Conservation (phyloP, 2,888 invertebrate species). For the Neoascia interrupta region DNA sequence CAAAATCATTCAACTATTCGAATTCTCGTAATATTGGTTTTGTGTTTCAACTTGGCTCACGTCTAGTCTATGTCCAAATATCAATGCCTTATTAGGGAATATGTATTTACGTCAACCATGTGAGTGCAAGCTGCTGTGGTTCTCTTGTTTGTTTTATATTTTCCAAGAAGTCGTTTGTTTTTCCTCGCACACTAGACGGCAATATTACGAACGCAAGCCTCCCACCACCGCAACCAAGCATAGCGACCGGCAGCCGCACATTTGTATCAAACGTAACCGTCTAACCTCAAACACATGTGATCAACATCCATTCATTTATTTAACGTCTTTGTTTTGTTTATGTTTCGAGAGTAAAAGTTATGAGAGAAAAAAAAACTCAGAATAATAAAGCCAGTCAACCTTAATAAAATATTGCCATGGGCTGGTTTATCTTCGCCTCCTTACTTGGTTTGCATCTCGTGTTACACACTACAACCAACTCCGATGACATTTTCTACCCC, state of each 20-base stretch:
- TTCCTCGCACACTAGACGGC: no score
- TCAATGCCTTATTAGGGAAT: conserved; percentile 24
- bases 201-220: background rate
- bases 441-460: conserved; percentile 24
- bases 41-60: no score
- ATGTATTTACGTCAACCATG: conserved; percentile 23
- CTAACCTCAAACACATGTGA: conserved; percentile 13
- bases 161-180: conserved; percentile 24
- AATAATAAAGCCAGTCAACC: conserved; percentile 18
- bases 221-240: background rate
- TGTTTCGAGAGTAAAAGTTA: conserved; percentile 31
- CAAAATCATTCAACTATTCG: no score
- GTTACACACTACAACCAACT: conserved; percentile 14
- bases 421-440: conserved; percentile 8
- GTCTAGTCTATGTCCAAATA: conserved; percentile 20
- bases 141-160: conserved; percentile 19
- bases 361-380: background rate
- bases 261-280: conserved; percentile 1
- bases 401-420: conserved; percentile 11
- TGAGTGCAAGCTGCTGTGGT: background rate
- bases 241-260: conserved; percentile 8
- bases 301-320: conserved; percentile 32
- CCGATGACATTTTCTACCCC: conserved; percentile 26
- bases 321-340: conserved; percentile 15
- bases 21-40: no score